phyloP scores from a whole-genome alignment of 2,888 invertebrate species.

The Synanthedon vespiformis region DNA sequence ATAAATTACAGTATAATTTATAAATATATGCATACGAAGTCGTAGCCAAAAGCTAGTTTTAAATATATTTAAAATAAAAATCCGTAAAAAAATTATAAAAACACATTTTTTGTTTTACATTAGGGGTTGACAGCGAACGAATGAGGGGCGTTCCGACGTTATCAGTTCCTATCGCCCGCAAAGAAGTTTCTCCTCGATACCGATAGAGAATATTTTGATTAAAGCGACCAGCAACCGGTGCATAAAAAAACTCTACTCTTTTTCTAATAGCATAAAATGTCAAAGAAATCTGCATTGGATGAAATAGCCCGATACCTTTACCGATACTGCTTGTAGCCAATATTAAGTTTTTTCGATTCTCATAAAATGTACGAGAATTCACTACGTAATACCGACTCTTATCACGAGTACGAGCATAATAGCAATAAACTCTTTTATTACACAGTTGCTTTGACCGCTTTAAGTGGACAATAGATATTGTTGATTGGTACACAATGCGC shows the following conservation, averaged over 20 bases:
- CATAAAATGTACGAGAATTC: conserved; percentile 25
- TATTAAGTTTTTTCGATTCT: conserved; percentile 12
- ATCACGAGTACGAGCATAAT: too few relatives aligned
- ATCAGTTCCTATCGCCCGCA: conserved; percentile 41
- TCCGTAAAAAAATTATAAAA: too few relatives aligned
- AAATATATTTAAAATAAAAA: too few relatives aligned
- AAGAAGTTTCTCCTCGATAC: conserved; percentile 47
- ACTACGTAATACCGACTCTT: too few relatives aligned
- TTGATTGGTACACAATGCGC: conserved; percentile 61
- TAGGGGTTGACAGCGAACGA: too few relatives aligned
- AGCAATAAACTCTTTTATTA: not conserved
- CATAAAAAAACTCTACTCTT: not conserved
- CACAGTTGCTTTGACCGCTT: conserved; percentile 28
- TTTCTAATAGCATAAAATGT: not conserved
- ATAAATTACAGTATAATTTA: too few relatives aligned
- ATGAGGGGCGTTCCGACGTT: conserved; percentile 11
- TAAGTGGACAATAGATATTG: conserved; percentile 54
- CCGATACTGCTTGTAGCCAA: too few relatives aligned
- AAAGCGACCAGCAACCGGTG: not conserved
- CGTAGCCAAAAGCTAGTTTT: too few relatives aligned
- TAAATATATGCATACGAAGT: too few relatives aligned
- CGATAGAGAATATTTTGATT: conserved; percentile 11
- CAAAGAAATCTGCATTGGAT: not conserved
- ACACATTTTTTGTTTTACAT: too few relatives aligned
- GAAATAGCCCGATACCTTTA: too few relatives aligned